Base-by-base conservation (phyloP, 2,888 invertebrate species). In the Andrena minutula region DNA sequence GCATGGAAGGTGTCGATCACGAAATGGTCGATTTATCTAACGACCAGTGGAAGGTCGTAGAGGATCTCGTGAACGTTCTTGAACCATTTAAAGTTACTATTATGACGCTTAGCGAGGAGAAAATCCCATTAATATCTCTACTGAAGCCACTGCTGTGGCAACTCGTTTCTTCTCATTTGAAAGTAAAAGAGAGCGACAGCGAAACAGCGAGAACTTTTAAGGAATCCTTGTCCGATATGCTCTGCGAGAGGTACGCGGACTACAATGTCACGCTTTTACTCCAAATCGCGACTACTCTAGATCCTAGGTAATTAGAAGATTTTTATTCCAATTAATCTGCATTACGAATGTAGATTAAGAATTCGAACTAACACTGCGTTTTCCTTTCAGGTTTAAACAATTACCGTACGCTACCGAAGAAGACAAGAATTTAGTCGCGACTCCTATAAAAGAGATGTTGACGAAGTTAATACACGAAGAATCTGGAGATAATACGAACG, bases 111-210 rank as follows among this genome's bases (percentile, higher is more conserved):
- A 94, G 94, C 70, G 95, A 95, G 83, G 95, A 95, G 71, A 94
- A 94, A 84, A 94, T 94, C 86, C 94, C 95, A 12, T 88, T 94
- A 1, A 93, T 95, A 85, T 95, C 95, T 0, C 89, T 95, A 20
- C 76, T 95, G n/a, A 94, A 94, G 84, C 95, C 95, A 23, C 85
- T 95, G n/a, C 91, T 94, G n/a, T 94, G 94, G 94, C 94, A 95
- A 86, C 90, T 95, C 10, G 94, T 94, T 0, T 94, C 94, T 2
- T 92, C 94, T 3, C 94, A 95, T 86, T 90, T 95, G 0, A 94
- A 94, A 89, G 88, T 92, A 16, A 94, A 94, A 74, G 92, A 93
- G 1, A 83, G 84, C 0, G 94, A 94, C 74, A 94, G 92, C 28
- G 89, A 90, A 2, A 91, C 89, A 30, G 93, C 94, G 1, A 89